Percentiles rank a stretch among this genome's conserved stretches.
phyloP scores from a whole-genome alignment of 2,113 vertebrate genomes.

The Thunnus thynnus region DNA sequence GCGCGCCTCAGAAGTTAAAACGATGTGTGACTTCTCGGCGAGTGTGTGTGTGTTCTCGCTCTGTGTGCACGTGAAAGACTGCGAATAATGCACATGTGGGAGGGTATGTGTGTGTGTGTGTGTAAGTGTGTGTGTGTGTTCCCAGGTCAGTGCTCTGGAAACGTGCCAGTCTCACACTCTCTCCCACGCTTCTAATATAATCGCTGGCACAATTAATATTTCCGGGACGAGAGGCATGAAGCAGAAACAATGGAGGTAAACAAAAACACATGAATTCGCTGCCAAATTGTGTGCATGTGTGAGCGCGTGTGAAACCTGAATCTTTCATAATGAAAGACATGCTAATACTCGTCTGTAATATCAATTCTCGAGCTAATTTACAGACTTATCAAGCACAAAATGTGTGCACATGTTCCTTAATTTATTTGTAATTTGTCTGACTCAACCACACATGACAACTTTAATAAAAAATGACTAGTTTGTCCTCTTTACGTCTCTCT shows the following conservation, averaged over 20 bases:
- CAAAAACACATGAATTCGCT: not conserved
- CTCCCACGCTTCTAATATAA: constrained; percentile 24
- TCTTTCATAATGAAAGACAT: not conserved
- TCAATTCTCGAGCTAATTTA: not conserved
- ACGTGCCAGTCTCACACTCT: not conserved
- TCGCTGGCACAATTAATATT: not conserved
- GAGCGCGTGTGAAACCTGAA: not conserved
- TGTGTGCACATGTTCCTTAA: not conserved
- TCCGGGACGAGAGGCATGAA: not conserved
- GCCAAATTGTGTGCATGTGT: not conserved
- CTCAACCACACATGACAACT: constrained; percentile 28
- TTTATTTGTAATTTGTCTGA: constrained; percentile 53
- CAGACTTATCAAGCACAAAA: not conserved
- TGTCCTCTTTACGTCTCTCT: constrained; percentile 56
- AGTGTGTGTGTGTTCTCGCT: not conserved
- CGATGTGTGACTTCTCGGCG: not conserved
- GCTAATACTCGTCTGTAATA: no score
- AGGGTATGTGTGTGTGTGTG: not conserved
- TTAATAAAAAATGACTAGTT: constrained; percentile 49
- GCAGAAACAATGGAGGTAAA: constrained; percentile 9
- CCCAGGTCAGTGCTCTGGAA: constrained; percentile 51
- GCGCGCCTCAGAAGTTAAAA: not conserved
- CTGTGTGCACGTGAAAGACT: constrained; percentile 5
- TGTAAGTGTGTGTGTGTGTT: constrained; percentile 6
- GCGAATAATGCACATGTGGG: no score